Evolutionary conservation across 1,140 invertebrate species (phyloP).

Genomic region (Drosophila pseudoobscura): DNA sequence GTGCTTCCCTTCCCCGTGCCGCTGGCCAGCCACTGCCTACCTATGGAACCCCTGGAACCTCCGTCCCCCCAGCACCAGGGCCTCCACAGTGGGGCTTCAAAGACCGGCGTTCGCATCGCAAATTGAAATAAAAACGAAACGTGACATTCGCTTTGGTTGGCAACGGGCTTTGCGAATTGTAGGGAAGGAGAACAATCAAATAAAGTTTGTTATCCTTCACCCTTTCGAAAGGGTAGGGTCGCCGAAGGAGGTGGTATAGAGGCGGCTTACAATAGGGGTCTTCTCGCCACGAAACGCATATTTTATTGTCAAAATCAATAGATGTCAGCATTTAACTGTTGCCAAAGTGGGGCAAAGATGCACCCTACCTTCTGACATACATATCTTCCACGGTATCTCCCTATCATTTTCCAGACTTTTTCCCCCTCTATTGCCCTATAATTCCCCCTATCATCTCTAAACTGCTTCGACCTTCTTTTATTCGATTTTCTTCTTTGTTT

Average conservation of each 20-base stretch:
- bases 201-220: slow-evolving; percentile 56
- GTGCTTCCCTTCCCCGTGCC: slow-evolving; percentile 9
- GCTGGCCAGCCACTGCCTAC: background rate
- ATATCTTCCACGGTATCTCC: slow-evolving; percentile 10
- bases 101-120: slow-evolving; percentile 45
- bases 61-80: background rate
- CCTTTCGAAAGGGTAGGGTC: slow-evolving; percentile 2
- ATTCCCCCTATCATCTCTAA: too few species aligned
- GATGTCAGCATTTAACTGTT: slow-evolving; percentile 74
- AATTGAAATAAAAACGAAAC: slow-evolving; percentile 80
- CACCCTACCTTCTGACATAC: too few species aligned
- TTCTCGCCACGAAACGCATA: slow-evolving; percentile 15
- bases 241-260: too few species aligned
- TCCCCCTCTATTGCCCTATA: too few species aligned
- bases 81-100: slow-evolving; percentile 1
- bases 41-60: background rate
- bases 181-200: slow-evolving; percentile 62
- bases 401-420: too few species aligned
- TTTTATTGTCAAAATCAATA: slow-evolving; percentile 72
- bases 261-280: too few species aligned
- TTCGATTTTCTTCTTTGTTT: slow-evolving; percentile 38
- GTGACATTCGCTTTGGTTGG: slow-evolving; percentile 71
- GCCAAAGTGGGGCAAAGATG: slow-evolving; percentile 35
- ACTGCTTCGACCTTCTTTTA: slow-evolving; percentile 28
- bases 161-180: slow-evolving; percentile 45